Evolutionary conservation across 2,888 invertebrate species (phyloP).

Genomic region (Cryptocephalus primarius): DNA sequence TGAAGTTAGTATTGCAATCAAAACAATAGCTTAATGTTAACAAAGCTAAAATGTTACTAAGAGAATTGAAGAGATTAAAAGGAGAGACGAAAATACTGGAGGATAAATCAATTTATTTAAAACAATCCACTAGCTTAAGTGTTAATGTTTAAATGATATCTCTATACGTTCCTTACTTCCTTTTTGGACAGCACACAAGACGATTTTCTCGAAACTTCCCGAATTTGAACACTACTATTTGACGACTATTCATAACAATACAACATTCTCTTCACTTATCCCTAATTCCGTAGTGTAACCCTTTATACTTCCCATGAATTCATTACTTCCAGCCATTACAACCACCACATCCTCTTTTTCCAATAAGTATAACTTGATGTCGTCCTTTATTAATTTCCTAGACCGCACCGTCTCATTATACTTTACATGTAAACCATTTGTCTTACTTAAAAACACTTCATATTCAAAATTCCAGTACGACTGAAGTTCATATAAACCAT

Average conservation of each 20-base stretch:
- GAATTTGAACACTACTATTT: too few relatives aligned
- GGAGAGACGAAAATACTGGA: too few relatives aligned
- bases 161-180: too few relatives aligned
- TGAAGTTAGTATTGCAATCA: too few relatives aligned
- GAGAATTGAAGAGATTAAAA: too few relatives aligned
- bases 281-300: slow-evolving; percentile 25
- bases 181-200: too few relatives aligned
- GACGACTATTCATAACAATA: slow-evolving; percentile 31
- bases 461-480: slow-evolving; percentile 68
- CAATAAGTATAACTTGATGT: slow-evolving; percentile 31
- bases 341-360: slow-evolving; percentile 33
- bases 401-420: slow-evolving; percentile 44
- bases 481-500: slow-evolving; percentile 46
- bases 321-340: slow-evolving; percentile 51
- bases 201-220: too few relatives aligned
- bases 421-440: slow-evolving; percentile 23
- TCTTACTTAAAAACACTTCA: slow-evolving; percentile 42
- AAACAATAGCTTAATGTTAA: too few relatives aligned
- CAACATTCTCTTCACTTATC: slow-evolving; percentile 29
- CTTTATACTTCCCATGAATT: slow-evolving; percentile 44
- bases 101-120: too few relatives aligned
- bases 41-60: too few relatives aligned
- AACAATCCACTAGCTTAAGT: too few relatives aligned
- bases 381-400: slow-evolving; percentile 30
- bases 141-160: too few relatives aligned